These are phyloP conservation scores for Acestrorhynchus altus DNA, from an alignment of 2,797 vertebrate species.

Conservation along the genomic window DNA sequence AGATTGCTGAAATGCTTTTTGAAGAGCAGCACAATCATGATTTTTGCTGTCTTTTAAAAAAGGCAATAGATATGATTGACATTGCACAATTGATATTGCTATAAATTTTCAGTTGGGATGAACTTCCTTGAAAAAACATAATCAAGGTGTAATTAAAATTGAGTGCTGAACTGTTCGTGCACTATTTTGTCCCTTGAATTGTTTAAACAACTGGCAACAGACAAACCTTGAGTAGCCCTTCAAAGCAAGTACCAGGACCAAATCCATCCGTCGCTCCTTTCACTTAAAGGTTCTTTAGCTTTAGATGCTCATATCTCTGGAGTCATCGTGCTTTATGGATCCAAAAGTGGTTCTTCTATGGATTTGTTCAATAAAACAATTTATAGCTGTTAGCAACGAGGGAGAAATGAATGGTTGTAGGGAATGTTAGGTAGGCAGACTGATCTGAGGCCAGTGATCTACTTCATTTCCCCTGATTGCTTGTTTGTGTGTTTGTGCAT, in stretches of 20 bases:
- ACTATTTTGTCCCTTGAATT: neutral
- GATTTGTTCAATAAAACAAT: too few relatives aligned
- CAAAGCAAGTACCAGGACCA: neutral
- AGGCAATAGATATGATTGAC: neutral
- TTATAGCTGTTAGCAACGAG: conserved; percentile 13
- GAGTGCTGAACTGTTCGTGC: neutral
- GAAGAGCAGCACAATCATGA: neutral
- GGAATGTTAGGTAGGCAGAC: neutral
- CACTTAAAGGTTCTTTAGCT: too few relatives aligned
- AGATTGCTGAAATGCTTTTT: neutral
- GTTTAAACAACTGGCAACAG: neutral
- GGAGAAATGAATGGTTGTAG: conserved; percentile 28
- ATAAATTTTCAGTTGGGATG: neutral
- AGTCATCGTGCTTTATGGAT: too few relatives aligned
- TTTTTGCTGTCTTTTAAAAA: neutral
- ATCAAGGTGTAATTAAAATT: conserved; percentile 3
- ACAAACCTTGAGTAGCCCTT: neutral
- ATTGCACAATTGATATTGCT: neutral
- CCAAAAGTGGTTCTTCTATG: too few relatives aligned
- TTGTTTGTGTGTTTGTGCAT: conserved; percentile 50
- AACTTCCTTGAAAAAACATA: neutral
- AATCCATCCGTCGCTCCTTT: neutral
- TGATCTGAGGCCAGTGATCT: conserved; percentile 8
- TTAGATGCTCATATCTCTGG: too few relatives aligned
- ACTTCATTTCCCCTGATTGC: conserved; percentile 41